phyloP scores from a whole-genome alignment of 2,888 invertebrate genomes.

The Troides oblongomaculatus region DNA sequence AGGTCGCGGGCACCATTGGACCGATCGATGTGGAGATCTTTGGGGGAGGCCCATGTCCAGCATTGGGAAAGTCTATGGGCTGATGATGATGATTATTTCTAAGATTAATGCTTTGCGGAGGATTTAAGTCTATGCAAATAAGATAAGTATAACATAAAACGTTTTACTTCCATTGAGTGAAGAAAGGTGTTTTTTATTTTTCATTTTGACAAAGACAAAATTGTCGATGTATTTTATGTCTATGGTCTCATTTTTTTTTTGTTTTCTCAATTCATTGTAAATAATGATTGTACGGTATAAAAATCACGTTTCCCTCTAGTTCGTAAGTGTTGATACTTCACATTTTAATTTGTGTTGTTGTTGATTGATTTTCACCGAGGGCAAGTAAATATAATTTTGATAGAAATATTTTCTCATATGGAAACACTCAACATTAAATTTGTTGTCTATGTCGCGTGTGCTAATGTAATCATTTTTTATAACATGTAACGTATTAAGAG shows the following conservation, averaged over 20 bases:
- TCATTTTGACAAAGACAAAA: no score
- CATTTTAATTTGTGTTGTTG: conserved; percentile 66
- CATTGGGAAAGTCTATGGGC: no score
- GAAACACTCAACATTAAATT: conserved; percentile 9
- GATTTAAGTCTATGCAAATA: no score
- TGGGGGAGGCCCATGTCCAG: no score
- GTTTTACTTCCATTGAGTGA: no score
- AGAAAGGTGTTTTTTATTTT: no score
- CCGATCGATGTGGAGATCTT: no score
- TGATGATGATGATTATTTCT: no score
- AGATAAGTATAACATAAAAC: no score
- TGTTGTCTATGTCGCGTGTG: conserved; percentile 54
- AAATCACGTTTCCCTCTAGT: conserved; percentile 51
- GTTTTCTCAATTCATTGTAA: conserved; percentile 46
- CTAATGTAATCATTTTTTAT: conserved; percentile 43
- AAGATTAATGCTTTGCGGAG: no score
- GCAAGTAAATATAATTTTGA: conserved; percentile 22
- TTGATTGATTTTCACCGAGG: conserved; percentile 36
- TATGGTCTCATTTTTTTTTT: background rate
- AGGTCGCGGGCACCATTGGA: no score
- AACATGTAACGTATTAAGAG: conserved; percentile 54
- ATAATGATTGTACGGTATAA: conserved; percentile 53
- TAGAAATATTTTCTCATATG: conserved; percentile 16
- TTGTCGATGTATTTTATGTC: no score
- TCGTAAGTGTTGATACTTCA: conserved; percentile 65